Percentiles rank a stretch among this genome's conserved stretches.
These are phyloP conservation scores for Macquaria ambigua DNA, from an alignment of 2,113 vertebrate species.

Conservation along the genomic window DNA sequence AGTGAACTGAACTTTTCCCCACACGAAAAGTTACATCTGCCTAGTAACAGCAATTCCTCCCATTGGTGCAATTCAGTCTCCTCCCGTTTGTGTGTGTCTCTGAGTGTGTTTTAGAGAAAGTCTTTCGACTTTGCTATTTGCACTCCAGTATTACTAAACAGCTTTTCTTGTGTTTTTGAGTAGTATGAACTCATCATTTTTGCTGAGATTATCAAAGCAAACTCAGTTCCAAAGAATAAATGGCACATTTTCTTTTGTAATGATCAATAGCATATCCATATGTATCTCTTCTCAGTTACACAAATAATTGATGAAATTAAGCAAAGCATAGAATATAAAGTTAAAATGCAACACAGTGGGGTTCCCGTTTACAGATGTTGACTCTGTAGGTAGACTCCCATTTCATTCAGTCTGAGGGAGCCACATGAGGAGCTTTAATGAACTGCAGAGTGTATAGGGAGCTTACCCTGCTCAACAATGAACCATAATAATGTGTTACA, in stretches of 20 bases:
- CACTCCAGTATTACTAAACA: not conserved
- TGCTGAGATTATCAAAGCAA: not conserved
- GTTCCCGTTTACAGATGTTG: not conserved
- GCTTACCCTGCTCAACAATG: not conserved
- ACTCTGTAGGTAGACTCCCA: not conserved
- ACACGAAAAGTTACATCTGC: conserved; percentile 87
- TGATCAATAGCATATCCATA: not conserved
- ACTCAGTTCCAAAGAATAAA: not conserved
- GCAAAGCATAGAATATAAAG: not conserved
- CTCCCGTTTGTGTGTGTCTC: conserved; percentile 73
- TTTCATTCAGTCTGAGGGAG: not conserved
- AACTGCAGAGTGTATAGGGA: not conserved
- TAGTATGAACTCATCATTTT: not conserved
- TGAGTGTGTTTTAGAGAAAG: conserved; percentile 12
- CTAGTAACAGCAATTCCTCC: conserved; percentile 91
- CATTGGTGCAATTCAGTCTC: conserved; percentile 89
- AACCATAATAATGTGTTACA: too few relatives aligned
- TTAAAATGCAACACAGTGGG: not conserved
- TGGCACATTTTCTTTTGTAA: not conserved
- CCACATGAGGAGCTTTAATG: not conserved
- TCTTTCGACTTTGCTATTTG: conserved; percentile 38
- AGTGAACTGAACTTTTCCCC: conserved; percentile 70
- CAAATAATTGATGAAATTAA: not conserved
- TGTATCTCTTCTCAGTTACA: too few relatives aligned
- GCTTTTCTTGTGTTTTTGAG: not conserved